Conservation (phyloP, 1,140 invertebrate genomes). For the Carcinoscorpius rotundicauda region DNA sequence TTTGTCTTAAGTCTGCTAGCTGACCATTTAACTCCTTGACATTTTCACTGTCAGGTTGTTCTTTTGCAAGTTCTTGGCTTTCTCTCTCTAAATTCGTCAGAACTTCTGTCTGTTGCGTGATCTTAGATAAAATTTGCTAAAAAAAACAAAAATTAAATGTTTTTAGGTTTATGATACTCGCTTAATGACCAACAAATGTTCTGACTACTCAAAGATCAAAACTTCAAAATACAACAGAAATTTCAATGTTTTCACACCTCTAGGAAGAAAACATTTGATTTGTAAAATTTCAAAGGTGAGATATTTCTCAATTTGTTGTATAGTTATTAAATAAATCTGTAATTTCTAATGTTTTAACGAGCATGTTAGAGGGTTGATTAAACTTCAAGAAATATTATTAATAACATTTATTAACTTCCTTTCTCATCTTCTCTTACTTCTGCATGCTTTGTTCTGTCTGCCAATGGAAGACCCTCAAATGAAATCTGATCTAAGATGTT, state of each 20-base stretch:
- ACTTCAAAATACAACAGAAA: too few relatives aligned
- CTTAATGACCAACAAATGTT: too few relatives aligned
- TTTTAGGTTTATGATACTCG: too few relatives aligned
- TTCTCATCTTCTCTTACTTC: constrained; percentile 43
- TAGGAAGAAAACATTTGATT: too few relatives aligned
- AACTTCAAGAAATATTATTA: too few relatives aligned
- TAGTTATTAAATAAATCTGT: too few relatives aligned
- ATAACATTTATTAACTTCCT: constrained; percentile 30
- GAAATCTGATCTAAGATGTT: constrained; percentile 50
- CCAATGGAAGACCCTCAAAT: constrained; percentile 29
- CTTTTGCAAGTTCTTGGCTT: constrained; percentile 50
- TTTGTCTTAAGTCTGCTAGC: constrained; percentile 18
- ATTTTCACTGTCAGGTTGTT: constrained; percentile 23
- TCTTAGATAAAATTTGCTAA: constrained; percentile 15
- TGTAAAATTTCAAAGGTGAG: too few relatives aligned
- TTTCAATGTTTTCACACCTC: too few relatives aligned
- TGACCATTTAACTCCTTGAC: constrained; percentile 14
- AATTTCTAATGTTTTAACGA: too few relatives aligned
- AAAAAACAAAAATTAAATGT: background rate
- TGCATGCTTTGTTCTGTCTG: constrained; percentile 26
- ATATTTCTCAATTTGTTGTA: too few relatives aligned
- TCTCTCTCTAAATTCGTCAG: constrained; percentile 61
- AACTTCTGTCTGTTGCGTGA: constrained; percentile 26
- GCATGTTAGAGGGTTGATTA: too few relatives aligned
- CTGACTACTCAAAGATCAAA: too few relatives aligned